phyloP scores from a whole-genome alignment of 2,797 vertebrate genomes.

The Notamacropus eugenii region DNA sequence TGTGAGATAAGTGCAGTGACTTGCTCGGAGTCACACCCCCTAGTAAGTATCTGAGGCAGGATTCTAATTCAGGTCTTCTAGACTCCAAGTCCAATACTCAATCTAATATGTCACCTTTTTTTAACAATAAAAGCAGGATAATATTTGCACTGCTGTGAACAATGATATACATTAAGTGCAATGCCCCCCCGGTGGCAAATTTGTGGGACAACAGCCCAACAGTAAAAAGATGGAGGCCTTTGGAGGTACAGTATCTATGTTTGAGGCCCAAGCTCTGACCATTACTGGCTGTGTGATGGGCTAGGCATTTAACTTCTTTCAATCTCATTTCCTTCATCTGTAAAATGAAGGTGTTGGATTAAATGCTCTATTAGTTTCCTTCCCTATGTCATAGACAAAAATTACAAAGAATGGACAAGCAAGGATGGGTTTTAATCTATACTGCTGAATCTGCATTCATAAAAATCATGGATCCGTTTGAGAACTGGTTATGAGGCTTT shows the following conservation, averaged over 20 bases:
- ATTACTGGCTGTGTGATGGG: neutral
- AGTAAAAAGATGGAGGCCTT: neutral
- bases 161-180: neutral
- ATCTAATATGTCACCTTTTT: neutral
- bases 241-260: neutral
- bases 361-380: neutral
- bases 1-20: neutral
- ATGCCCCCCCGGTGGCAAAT: neutral
- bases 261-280: neutral
- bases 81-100: neutral
- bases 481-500: neutral
- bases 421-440: neutral
- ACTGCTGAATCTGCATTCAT: neutral
- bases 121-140: neutral
- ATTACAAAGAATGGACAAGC: neutral
- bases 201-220: neutral
- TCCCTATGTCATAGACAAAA: neutral
- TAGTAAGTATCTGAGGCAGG: neutral
- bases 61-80: neutral
- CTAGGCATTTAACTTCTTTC: neutral
- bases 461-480: neutral
- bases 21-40: neutral
- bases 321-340: neutral
- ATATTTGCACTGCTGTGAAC: neutral
- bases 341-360: neutral